Evolutionary conservation across 2,113 vertebrate species (phyloP).

Genomic region (Desmodus rotundus): DNA sequence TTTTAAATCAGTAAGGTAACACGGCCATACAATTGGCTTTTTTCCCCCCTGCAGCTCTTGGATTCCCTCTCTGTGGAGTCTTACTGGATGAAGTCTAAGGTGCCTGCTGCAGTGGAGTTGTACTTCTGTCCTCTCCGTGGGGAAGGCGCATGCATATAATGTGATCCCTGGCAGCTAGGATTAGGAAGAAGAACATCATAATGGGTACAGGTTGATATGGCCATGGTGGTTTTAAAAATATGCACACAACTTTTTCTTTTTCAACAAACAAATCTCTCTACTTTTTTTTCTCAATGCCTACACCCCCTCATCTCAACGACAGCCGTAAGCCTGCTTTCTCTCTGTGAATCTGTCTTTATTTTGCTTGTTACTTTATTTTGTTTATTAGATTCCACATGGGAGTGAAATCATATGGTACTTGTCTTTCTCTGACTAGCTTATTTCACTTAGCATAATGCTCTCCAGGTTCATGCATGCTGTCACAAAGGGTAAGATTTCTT

Average conservation of each 20-base stretch:
- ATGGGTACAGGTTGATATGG: neutral
- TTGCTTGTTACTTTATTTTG: too few relatives aligned
- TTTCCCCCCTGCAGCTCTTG: neutral
- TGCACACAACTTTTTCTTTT: neutral
- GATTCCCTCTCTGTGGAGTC: neutral
- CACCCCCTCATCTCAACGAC: too few relatives aligned
- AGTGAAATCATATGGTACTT: too few relatives aligned
- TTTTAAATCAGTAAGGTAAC: neutral
- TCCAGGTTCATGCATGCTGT: too few relatives aligned
- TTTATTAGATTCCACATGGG: too few relatives aligned
- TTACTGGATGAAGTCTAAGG: neutral
- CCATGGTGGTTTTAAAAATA: neutral
- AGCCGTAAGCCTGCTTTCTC: neutral
- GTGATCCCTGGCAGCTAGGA: neutral
- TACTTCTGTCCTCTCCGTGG: neutral
- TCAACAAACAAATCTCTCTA: too few relatives aligned
- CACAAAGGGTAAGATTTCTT: too few relatives aligned
- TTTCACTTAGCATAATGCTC: too few relatives aligned
- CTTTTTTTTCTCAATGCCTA: too few relatives aligned
- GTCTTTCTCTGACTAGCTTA: too few relatives aligned
- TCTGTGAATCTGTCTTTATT: too few relatives aligned
- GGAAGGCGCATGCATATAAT: neutral
- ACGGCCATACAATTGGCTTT: neutral
- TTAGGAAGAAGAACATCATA: neutral
- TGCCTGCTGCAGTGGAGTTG: neutral